These are phyloP conservation scores for Myiotriccus ornatus DNA, from an alignment of 2,797 vertebrate species.

Conservation along the genomic window DNA sequence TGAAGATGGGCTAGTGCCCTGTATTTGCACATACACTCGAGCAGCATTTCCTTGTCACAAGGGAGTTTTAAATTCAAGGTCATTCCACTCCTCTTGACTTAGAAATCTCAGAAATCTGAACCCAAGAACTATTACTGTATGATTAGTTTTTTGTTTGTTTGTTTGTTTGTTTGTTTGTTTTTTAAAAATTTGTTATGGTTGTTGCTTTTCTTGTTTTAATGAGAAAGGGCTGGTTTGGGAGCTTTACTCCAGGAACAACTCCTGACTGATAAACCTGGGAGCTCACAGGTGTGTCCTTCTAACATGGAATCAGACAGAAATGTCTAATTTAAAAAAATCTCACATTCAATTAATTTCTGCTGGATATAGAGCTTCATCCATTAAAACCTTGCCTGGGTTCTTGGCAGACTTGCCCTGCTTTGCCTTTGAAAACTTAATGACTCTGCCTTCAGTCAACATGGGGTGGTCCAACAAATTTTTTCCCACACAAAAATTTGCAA, in stretches of 20 bases:
- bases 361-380: background rate
- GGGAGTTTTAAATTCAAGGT: background rate
- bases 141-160: background rate
- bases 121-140: background rate
- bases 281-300: background rate
- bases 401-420: background rate
- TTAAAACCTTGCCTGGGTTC: background rate
- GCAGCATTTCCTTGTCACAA: background rate
- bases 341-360: background rate
- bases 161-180: too few species aligned
- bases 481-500: background rate
- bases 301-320: background rate
- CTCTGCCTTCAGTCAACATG: background rate
- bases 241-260: background rate
- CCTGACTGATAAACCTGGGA: background rate
- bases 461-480: background rate
- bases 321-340: background rate
- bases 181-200: background rate
- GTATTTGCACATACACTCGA: background rate
- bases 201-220: background rate
- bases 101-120: background rate
- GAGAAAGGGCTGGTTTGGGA: background rate
- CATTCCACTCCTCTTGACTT: background rate
- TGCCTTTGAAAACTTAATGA: background rate
- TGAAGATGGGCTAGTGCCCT: background rate